Base-by-base conservation (phyloP, 2,797 vertebrate genomes). In the Loris lydekkerianus region DNA sequence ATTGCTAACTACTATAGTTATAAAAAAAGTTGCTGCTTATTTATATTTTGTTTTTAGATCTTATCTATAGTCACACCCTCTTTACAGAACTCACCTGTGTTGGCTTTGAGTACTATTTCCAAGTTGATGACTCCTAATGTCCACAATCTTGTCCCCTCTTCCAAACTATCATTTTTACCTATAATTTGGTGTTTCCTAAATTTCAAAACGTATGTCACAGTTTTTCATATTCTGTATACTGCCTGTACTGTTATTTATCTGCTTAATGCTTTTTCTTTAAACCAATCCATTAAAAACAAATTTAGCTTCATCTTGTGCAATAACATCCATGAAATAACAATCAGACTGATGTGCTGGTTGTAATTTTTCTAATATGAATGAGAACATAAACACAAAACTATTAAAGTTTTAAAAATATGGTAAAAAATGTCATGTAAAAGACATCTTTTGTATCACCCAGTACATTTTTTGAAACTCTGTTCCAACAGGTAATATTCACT, bases 261-360 rank as follows among this genome's bases (percentile, higher is more conserved):
- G 40, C 63, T 91, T 91, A 78, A 53, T 67, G 7, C 72, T 80
- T 83, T 78, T 82, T 77, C 75, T 83, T 89, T 86, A 92, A 95
- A 89, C 17, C 15, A 88, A 76, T 21, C 65, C 43, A 93, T 70
- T 89, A 70, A 85, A 93, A 84, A 76, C 46, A 80, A 53, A 58
- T 86, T 34, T 83, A 86, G 69, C 83, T 25, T 75, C n/a, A 25
- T 77, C 86, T 92, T 65, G 37, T 81, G 10, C 53, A 65, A 15
- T 86, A 81, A 75, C 2, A 34, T 46, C 34, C 21, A 80, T 27
- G 49, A 92, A 69, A 86, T 83, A 86, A 90, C 34, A 75, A 70
- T 15, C 53, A 87, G 70, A 76, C 27, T 88, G n/a, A 63, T 80
- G 31, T 75, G 49, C 58, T 86, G 17, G 65, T 69, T 94, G 73